These are phyloP conservation scores for Potamarius usumacintae DNA, from an alignment of 2,113 vertebrate species.

Conservation along the genomic window DNA sequence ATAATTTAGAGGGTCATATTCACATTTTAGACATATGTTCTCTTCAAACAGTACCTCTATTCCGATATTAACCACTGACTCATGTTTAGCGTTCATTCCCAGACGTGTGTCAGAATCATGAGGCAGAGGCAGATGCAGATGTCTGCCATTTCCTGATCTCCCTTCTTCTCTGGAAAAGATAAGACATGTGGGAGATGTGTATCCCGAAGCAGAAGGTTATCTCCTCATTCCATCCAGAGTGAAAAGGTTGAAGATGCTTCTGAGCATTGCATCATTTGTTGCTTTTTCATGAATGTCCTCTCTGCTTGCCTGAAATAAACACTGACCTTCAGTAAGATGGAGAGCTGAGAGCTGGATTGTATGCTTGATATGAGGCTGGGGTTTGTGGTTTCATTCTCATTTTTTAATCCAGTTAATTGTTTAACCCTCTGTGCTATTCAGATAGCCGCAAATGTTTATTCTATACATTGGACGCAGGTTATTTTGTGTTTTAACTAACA, in stretches of 20 bases:
- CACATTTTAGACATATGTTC: background rate
- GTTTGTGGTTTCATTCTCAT: background rate
- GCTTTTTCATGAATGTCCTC: conserved; percentile 28
- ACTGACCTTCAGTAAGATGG: conserved; percentile 27
- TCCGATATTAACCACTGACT: background rate
- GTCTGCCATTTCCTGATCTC: conserved; percentile 23
- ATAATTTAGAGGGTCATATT: background rate
- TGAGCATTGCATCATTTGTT: conserved; percentile 32
- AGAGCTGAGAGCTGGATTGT: background rate
- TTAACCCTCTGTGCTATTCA: background rate
- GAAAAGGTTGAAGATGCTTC: conserved; percentile 48
- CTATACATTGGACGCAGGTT: conserved; percentile 76
- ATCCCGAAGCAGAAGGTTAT: conserved; percentile 52
- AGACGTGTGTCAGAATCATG: background rate
- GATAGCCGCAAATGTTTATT: conserved; percentile 69
- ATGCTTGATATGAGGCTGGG: background rate
- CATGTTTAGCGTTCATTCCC: background rate
- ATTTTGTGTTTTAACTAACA: conserved; percentile 83
- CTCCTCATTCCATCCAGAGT: conserved; percentile 30
- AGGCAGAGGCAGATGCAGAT: background rate
- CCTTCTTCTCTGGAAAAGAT: conserved; percentile 26
- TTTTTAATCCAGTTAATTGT: background rate
- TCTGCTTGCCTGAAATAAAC: conserved; percentile 36
- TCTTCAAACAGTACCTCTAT: background rate
- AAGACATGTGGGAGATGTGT: conserved; percentile 15